Evolutionary conservation across 2,888 invertebrate species (phyloP).

Genomic region (Agonum fuliginosum): DNA sequence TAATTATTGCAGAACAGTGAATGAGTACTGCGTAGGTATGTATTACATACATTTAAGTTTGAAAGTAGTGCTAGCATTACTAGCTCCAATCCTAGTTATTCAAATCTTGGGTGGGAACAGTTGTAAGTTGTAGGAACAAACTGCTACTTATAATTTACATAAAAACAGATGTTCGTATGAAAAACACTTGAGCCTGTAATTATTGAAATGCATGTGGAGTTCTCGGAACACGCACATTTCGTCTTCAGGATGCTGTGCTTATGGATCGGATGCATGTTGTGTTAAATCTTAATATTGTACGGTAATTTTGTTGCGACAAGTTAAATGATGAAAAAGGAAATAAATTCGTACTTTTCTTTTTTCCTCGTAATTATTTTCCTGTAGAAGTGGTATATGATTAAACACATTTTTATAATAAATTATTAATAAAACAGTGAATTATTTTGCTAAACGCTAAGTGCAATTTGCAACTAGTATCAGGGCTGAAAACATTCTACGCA

Average conservation of each 20-base stretch:
- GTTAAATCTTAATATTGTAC: background rate
- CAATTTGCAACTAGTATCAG: too few relatives aligned
- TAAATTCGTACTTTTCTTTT: too few relatives aligned
- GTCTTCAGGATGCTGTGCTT: conserved; percentile 5
- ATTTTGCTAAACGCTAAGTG: too few relatives aligned
- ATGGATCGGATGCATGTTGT: background rate
- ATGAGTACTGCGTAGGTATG: too few relatives aligned
- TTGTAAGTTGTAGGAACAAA: conserved; percentile 12
- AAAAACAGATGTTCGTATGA: conserved; percentile 6
- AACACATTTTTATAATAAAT: too few relatives aligned
- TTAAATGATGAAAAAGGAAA: background rate
- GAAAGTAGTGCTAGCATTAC: background rate
- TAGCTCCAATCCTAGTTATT: conserved; percentile 2
- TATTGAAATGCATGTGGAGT: conserved; percentile 21
- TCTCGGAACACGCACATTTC: conserved; percentile 11
- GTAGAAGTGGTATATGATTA: background rate
- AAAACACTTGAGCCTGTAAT: background rate
- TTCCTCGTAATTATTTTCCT: too few relatives aligned
- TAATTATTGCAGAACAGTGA: too few relatives aligned
- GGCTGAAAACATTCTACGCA: too few relatives aligned
- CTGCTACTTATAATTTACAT: conserved; percentile 18
- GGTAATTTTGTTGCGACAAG: background rate
- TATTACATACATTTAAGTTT: too few relatives aligned
- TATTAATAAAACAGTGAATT: too few relatives aligned
- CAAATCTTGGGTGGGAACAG: conserved; percentile 22